Evolutionary conservation across 2,888 invertebrate species (phyloP).

Genomic region (Merodon equestris): DNA sequence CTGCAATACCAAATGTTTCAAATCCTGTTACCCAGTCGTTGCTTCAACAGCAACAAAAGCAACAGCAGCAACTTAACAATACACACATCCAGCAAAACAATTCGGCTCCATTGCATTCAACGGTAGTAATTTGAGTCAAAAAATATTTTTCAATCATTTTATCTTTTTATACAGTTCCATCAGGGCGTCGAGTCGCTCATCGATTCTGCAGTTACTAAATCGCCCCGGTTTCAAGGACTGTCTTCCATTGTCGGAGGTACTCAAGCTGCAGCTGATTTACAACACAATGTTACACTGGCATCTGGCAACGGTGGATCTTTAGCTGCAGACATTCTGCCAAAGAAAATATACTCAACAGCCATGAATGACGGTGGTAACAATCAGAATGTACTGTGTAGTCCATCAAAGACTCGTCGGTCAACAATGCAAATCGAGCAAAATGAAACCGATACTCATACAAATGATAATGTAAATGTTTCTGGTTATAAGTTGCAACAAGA

Average conservation of each 20-base stretch:
- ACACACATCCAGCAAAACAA: constrained; percentile 72
- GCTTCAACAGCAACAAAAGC: constrained; percentile 65
- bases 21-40: constrained; percentile 44
- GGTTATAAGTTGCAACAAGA: constrained; percentile 75
- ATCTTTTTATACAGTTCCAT: constrained; percentile 59
- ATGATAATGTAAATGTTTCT: constrained; percentile 53
- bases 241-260: constrained; percentile 58
- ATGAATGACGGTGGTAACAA: constrained; percentile 45
- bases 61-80: constrained; percentile 53
- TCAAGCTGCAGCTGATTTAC: constrained; percentile 50
- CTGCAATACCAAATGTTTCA: constrained; percentile 52
- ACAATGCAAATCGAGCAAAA: constrained; percentile 70
- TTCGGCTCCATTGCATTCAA: constrained; percentile 73
- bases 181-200: constrained; percentile 69
- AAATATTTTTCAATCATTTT: no score
- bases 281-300: constrained; percentile 65
- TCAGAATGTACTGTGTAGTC: constrained; percentile 60
- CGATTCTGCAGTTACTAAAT: constrained; percentile 55
- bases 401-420: constrained; percentile 69
- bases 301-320: constrained; percentile 47
- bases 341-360: constrained; percentile 55
- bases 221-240: constrained; percentile 51
- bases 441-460: constrained; percentile 62
- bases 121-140: constrained; percentile 67
- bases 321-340: constrained; percentile 51